Percentiles rank a stretch among this genome's conserved stretches.
Conservation (phyloP, 2,888 invertebrate genomes). For the Mesochorus sp. region DNA sequence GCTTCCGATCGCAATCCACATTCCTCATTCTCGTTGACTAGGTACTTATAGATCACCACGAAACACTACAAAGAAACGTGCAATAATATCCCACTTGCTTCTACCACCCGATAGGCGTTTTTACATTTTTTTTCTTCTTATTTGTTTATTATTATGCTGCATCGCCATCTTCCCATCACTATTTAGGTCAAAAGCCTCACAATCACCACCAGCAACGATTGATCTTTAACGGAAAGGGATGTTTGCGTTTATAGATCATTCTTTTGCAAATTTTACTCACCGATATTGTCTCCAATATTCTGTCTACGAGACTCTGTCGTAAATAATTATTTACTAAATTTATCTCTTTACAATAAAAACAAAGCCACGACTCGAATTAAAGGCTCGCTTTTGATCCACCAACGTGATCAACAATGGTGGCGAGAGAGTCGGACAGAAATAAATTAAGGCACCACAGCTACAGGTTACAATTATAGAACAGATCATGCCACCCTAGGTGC, state of each 20-base stretch:
- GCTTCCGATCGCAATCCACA: constrained; percentile 69
- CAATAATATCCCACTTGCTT: constrained; percentile 26
- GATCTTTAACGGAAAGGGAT: too few relatives aligned
- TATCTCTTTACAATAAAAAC: neutral
- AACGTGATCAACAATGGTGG: constrained; percentile 1
- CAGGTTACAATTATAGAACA: constrained; percentile 55
- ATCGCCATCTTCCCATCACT: too few relatives aligned
- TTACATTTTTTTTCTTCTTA: neutral
- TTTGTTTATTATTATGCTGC: neutral
- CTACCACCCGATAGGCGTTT: neutral
- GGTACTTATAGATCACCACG: constrained; percentile 65
- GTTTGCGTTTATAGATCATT: too few relatives aligned
- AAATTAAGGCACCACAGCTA: constrained; percentile 13
- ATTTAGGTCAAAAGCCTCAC: neutral
- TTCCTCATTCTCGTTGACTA: constrained; percentile 73
- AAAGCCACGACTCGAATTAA: neutral
- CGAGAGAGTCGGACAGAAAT: constrained; percentile 46
- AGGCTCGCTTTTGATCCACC: neutral
- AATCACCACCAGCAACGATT: too few relatives aligned
- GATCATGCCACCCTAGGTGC: too few relatives aligned
- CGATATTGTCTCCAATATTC: neutral
- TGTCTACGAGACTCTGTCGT: neutral
- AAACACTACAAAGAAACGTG: constrained; percentile 66
- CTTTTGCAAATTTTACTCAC: neutral
- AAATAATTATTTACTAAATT: neutral